Conservation (phyloP, 2,888 invertebrate species). For the Lasioglossum pauxillum region DNA sequence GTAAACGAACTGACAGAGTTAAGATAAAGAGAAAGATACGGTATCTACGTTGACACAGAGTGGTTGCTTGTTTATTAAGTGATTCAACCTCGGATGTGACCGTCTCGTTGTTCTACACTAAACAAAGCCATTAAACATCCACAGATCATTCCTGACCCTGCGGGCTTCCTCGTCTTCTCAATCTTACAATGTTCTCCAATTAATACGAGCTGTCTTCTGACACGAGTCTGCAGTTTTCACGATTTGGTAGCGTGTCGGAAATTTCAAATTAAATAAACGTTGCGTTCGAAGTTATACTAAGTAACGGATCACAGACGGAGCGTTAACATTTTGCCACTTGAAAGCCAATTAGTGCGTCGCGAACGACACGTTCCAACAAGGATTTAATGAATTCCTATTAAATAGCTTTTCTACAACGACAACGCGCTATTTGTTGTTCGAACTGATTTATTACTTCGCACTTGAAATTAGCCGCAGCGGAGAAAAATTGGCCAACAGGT, state of each 20-base stretch:
- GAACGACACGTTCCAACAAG: neutral
- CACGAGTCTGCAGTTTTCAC: neutral
- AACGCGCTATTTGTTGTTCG: neutral
- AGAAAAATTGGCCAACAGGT: neutral
- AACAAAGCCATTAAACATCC: neutral
- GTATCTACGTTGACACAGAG: constrained; percentile 25
- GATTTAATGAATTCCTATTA: neutral
- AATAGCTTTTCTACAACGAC: neutral
- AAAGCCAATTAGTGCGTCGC: neutral
- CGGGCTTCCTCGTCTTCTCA: neutral
- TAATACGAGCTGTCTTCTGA: neutral
- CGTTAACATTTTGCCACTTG: neutral
- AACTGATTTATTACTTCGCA: neutral
- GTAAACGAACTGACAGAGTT: constrained; percentile 15
- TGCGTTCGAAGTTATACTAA: no score
- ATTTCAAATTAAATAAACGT: neutral
- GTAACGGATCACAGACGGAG: no score
- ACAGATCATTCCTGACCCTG: neutral
- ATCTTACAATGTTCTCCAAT: neutral
- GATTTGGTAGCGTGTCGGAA: neutral
- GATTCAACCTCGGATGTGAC: constrained; percentile 1
- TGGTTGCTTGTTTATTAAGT: neutral
- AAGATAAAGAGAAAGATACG: constrained; percentile 47
- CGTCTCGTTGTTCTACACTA: neutral
- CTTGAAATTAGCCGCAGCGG: neutral